Evolutionary conservation across 2,113 vertebrate species (phyloP).

Genomic region (Amblyopsis rosae): DNA sequence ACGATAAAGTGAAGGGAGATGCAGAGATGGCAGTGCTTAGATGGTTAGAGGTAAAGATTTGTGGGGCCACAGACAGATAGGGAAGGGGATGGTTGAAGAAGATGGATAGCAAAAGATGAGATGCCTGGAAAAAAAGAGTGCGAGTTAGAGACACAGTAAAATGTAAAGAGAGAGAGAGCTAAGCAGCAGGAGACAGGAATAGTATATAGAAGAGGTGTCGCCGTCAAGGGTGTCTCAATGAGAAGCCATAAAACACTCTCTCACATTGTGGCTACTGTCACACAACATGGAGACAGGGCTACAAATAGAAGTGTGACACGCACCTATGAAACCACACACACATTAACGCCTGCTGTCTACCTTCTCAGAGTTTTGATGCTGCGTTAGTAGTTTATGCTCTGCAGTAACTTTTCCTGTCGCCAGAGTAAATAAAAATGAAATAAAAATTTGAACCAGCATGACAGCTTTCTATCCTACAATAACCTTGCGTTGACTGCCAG

Average conservation of each 20-base stretch:
- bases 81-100: slow-evolving; percentile 65
- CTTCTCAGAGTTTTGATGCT: no score
- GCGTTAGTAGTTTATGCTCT: no score
- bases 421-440: no score
- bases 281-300: slow-evolving; percentile 31
- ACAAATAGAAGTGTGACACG: slow-evolving; percentile 42
- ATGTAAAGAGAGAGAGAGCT: slow-evolving; percentile 32
- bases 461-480: no score
- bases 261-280: slow-evolving; percentile 58
- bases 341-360: not conserved
- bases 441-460: no score
- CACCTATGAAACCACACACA: slow-evolving; percentile 5
- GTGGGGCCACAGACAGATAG: slow-evolving; percentile 56
- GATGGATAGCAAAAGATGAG: slow-evolving; percentile 62
- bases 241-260: slow-evolving; percentile 64
- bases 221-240: slow-evolving; percentile 68
- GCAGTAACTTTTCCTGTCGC: no score
- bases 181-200: slow-evolving; percentile 52
- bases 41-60: slow-evolving; percentile 56
- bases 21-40: slow-evolving; percentile 35
- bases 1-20: slow-evolving; percentile 1
- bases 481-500: no score
- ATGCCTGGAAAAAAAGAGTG: slow-evolving; percentile 15
- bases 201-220: slow-evolving; percentile 61
- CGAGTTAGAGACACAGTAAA: slow-evolving; percentile 47